These are phyloP conservation scores for Arothron firmamentum DNA, from an alignment of 2,113 vertebrate genomes.

Conservation along the genomic window DNA sequence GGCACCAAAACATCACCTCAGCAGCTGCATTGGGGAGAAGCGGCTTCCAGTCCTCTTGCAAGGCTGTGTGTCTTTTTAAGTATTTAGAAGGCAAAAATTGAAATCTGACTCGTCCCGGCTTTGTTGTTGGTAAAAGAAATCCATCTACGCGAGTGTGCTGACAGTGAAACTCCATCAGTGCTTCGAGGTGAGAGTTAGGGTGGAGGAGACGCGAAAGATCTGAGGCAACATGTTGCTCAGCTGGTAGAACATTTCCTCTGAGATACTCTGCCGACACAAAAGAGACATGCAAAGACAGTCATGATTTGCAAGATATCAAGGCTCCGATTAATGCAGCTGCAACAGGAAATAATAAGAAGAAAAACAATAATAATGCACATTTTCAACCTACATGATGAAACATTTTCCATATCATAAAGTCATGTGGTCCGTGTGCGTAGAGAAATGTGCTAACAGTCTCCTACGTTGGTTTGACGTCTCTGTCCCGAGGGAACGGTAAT, in stretches of 20 bases:
- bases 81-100: neutral
- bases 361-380: neutral
- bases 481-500: conserved; percentile 14
- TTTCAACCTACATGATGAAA: neutral
- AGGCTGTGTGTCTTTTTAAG: neutral
- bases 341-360: too few species aligned
- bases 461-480: conserved; percentile 4
- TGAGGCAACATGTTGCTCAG: conserved; percentile 98
- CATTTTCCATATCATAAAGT: neutral
- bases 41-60: conserved; percentile 21
- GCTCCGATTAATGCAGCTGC: conserved; percentile 1
- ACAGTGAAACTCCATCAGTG: conserved; percentile 43
- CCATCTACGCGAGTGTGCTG: neutral
- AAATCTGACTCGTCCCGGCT: neutral
- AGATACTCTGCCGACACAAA: conserved; percentile 85
- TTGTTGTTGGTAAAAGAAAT: neutral
- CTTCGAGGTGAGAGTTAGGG: conserved; percentile 81
- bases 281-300: conserved; percentile 19
- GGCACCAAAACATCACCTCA: conserved; percentile 38
- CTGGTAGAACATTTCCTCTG: conserved; percentile 97
- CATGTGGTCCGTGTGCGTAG: conserved; percentile 5
- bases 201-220: conserved; percentile 97
- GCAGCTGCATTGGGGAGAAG: conserved; percentile 36
- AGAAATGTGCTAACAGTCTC: conserved; percentile 15
- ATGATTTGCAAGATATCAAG: conserved; percentile 9